Evolutionary conservation across 1,140 invertebrate species (phyloP).

Genomic region (Anoplophora glabripennis): DNA sequence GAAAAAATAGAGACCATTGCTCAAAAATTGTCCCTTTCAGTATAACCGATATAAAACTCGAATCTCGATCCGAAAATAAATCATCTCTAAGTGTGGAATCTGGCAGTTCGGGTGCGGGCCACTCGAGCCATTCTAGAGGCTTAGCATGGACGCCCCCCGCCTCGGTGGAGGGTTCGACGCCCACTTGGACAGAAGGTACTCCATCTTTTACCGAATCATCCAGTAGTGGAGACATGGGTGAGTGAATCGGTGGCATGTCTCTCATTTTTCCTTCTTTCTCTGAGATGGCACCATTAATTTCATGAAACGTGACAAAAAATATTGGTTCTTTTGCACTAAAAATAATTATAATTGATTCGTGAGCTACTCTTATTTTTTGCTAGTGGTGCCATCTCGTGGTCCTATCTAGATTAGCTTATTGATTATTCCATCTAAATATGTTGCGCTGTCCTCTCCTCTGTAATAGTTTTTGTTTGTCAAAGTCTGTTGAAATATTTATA

Average conservation of each 20-base stretch:
- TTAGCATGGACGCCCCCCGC: conserved; percentile 82
- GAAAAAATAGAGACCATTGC: too few species aligned
- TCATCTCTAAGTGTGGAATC: conserved; percentile 71
- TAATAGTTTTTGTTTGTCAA: conserved; percentile 3
- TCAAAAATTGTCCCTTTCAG: conserved; percentile 45
- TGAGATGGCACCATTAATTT: neutral
- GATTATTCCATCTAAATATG: conserved; percentile 22
- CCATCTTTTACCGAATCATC: conserved; percentile 96
- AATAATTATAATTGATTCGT: too few species aligned
- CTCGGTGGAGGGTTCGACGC: conserved; percentile 89
- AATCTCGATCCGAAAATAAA: conserved; percentile 61
- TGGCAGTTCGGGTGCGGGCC: conserved; percentile 49
- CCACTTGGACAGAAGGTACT: conserved; percentile 96
- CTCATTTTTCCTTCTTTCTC: too few species aligned
- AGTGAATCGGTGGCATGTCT: conserved; percentile 41
- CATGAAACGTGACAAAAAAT: neutral
- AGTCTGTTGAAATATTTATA: conserved; percentile 32
- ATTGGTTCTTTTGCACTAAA: neutral
- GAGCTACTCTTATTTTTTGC: neutral
- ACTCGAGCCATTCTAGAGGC: conserved; percentile 44
- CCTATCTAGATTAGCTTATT: conserved; percentile 31
- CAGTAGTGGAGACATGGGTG: conserved; percentile 86
- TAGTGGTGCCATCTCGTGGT: neutral
- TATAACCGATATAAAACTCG: conserved; percentile 57
- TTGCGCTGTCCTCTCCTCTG: conserved; percentile 7